Evolutionary conservation across 2,113 vertebrate species (phyloP), one percentile per base, ranked within the genome.

Genomic region (Vireo altiloquus): DNA sequence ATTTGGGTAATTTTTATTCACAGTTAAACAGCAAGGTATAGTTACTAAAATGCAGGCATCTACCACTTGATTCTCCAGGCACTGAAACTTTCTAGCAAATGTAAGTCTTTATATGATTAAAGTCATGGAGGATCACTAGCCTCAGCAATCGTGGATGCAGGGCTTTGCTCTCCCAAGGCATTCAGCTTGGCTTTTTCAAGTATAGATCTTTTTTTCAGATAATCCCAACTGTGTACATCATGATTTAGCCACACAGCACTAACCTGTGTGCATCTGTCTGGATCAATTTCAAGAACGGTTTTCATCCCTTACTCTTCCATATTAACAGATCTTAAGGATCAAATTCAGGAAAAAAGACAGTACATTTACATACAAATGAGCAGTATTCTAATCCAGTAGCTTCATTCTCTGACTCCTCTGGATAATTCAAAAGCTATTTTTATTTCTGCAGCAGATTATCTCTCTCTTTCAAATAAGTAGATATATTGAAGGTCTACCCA

Each of bases 331-430:
- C 44, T 71, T 64, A 86, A 70, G 56, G 80, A 95, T 70, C 39
- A 93, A 88, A 95, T 64, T 95, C 79, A 84, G 72, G 40, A 88
- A 92, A 27, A 92, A 61, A 88, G 79, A 46, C 5, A 76, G 75
- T 7, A 49, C 25, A 93, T 93, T 71, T 93, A 70, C 92, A 97
- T 83, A 93, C 49, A 92, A 92, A 93, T 92, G 72, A 96, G 71
- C 42, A 93, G 23, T 24, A 70, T 54, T 86, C 72, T 90, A 95
- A 92, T 93, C 92, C 21, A 2, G 22, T 44, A 60, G 35, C 35
- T 93, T 83, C 37, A 68, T 78, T 81, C 47, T 52, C 71, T 82
- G 49, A 24, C 68, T 94, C 44, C 68, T 88, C 90, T 79, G 57
- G 68, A 50, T 81, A 94, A 90, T 78, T 90, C 88, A 49, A 52